These are phyloP conservation scores for Trichacis sp. DNA, from an alignment of 2,888 invertebrate species.

Conservation along the genomic window DNA sequence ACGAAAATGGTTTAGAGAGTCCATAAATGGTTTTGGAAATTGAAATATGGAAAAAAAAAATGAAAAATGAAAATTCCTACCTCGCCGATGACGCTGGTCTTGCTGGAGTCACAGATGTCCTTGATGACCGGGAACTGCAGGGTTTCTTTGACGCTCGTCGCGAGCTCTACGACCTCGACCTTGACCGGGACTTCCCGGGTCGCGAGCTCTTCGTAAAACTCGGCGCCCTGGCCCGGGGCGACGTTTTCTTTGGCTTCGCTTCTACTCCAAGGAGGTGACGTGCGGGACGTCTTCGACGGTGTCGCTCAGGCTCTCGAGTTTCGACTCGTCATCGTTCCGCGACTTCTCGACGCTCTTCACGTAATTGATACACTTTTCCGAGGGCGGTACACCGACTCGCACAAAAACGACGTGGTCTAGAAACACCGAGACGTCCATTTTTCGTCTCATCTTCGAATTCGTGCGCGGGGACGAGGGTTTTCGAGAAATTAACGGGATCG, in stretches of 20 bases:
- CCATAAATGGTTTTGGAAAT: no score
- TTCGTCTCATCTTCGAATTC: no score
- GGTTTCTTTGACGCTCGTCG: constrained; percentile 62
- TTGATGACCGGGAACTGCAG: constrained; percentile 65
- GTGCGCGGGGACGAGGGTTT: no score
- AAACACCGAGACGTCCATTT: constrained; percentile 7
- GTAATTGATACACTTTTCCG: constrained; percentile 65
- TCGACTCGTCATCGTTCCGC: constrained; percentile 31
- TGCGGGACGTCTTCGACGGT: constrained; percentile 29
- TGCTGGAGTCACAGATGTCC: constrained; percentile 58
- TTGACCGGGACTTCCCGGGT: constrained; percentile 49
- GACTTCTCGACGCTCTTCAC: constrained; percentile 59
- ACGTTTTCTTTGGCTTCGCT: constrained; percentile 31
- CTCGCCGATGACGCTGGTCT: constrained; percentile 57
- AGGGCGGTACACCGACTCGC: constrained; percentile 56
- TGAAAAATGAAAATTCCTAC: constrained; percentile 43
- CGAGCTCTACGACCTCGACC: constrained; percentile 61
- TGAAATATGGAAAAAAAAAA: neutral
- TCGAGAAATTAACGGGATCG: no score
- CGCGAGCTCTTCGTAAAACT: constrained; percentile 33
- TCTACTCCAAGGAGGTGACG: constrained; percentile 29
- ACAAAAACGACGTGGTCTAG: constrained; percentile 58
- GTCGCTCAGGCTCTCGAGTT: constrained; percentile 2
- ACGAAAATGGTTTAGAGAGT: no score
- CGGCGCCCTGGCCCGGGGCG: no score